phyloP scores from a whole-genome alignment of 2,113 vertebrate species.

The Xenopus tropicalis region UCB_Xtro_10.0 CM004446.2:3619501-3620000 shows the following conservation, averaged over 20 bases:
- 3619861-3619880: conserved; percentile 73
- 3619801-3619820: conserved; percentile 12
- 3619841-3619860: conserved; percentile 52
- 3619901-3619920: conserved; percentile 74
- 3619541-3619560: too few species aligned
- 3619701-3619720: conserved; percentile 53
- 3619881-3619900: conserved; percentile 84
- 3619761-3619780: conserved; percentile 78
- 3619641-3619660: conserved; percentile 72
- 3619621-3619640: conserved; percentile 86
- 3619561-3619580: too few species aligned
- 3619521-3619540: too few species aligned
- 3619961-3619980: neutral
- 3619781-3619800: conserved; percentile 47
- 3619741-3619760: conserved; percentile 73
- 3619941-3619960: conserved; percentile 70
- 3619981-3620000: neutral
- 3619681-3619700: conserved; percentile 19
- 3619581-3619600: too few species aligned
- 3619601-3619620: too few species aligned
- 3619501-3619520: too few species aligned
- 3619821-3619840: neutral
- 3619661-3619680: neutral
- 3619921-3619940: conserved; percentile 70
- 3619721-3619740: conserved; percentile 72